Evolutionary conservation across 2,888 invertebrate species (phyloP), one percentile per base, ranked within the genome.

Genomic region (Dichetophora obliterata): DNA sequence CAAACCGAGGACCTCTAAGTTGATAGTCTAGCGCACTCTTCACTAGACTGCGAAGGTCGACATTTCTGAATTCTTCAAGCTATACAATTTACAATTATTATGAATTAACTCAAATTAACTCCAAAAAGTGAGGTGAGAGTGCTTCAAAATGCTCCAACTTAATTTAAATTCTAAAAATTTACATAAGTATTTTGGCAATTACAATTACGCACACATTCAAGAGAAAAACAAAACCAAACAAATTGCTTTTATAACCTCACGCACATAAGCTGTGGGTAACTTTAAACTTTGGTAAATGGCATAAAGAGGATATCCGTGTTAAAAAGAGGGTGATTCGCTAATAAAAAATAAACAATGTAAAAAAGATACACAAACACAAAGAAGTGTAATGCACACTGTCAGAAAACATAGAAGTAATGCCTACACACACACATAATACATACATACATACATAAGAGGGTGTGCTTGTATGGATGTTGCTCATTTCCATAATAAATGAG

Each of bases 401-500:
- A 43, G 11, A 43, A 43, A 43, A 43, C 43, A 43, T 6, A 11
- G 14, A 2, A 14, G 14, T 3, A 43, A 43, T 11, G 43, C 43
- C 11, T 11, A 59, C 59, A 27, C 27, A 59, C 0, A 59, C 59
- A 59, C 59, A 31, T 65, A 31, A 37, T 9, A 4, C 19, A 54
- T 1, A 54, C 3, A 9, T 37, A 4, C 3, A n/a, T 19, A 54
- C 37, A 19, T n/a, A 22, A 27, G 59, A 9, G 59, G 9, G 24
- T 27, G 16, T 59, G 24, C 16, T 22, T 43, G 48, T 66, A 52
- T 48, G 24, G 19, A 16, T 70, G 54, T 34, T 54, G 73, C 27
- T 63, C 43, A 63, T 73, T 73, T 61, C 73, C 73, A 63, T 63
- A 24, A 63, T 27, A 61, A 73, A 73, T 63, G 63, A 63, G 61